These are phyloP conservation scores for Passer montanus DNA, from an alignment of 2,113 vertebrate species.

Conservation along the genomic window DNA sequence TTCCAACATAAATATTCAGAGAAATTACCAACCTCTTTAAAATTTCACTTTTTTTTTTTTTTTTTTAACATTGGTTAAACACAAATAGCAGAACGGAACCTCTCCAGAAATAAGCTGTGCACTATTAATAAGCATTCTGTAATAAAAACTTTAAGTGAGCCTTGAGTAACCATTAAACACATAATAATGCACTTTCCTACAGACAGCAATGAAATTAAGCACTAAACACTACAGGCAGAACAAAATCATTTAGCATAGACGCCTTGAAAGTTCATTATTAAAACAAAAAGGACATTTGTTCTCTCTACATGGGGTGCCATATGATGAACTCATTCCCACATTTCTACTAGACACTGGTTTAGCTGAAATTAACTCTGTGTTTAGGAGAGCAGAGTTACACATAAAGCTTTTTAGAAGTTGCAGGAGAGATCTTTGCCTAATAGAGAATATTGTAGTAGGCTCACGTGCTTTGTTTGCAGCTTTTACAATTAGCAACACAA, in stretches of 20 bases:
- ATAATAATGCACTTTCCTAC: not conserved
- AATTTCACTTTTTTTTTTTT: not conserved
- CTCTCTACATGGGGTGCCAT: not conserved
- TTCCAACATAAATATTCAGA: conserved; percentile 40
- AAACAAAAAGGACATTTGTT: not conserved
- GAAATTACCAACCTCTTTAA: not conserved
- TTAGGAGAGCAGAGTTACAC: not conserved
- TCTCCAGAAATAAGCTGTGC: not conserved
- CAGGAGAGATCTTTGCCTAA: not conserved
- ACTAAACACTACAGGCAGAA: not conserved
- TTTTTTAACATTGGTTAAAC: not conserved
- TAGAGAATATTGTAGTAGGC: not conserved
- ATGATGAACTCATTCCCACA: not conserved
- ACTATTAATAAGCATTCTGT: not conserved
- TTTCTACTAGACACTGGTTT: not conserved
- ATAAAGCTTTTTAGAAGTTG: not conserved
- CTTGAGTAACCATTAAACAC: conserved; percentile 8
- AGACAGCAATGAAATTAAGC: not conserved
- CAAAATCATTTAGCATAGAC: not conserved
- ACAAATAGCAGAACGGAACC: not conserved
- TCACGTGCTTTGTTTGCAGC: not conserved
- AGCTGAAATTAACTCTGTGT: not conserved
- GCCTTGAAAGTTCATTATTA: not conserved
- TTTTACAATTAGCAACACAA: not conserved
- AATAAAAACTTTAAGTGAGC: conserved; percentile 13